Evolutionary conservation across 2,888 invertebrate species (phyloP).

Genomic region (Megastigmus dorsalis): DNA sequence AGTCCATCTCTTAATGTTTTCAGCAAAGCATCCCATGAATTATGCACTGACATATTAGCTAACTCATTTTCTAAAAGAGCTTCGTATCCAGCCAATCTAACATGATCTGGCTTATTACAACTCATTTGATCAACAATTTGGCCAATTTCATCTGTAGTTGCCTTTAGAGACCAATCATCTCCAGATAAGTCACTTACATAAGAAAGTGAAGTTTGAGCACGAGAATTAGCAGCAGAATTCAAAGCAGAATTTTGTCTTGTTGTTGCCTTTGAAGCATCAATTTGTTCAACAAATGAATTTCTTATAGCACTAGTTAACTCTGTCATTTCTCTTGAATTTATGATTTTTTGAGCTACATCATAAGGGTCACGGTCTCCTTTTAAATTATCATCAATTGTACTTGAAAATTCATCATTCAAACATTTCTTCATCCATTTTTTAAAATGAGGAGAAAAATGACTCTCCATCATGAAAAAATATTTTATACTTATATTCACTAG

Average conservation of each 20-base stretch:
- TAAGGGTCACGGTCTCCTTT: conserved; percentile 57
- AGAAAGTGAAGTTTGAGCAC: conserved; percentile 64
- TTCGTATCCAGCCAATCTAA: conserved; percentile 71
- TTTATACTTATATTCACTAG: not conserved
- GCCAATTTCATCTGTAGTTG: conserved; percentile 54
- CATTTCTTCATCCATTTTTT: conserved; percentile 67
- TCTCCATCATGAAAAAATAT: conserved; percentile 58
- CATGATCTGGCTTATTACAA: conserved; percentile 68
- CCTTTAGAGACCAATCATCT: conserved; percentile 66
- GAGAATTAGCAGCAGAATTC: conserved; percentile 54
- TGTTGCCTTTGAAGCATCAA: conserved; percentile 22
- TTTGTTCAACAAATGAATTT: conserved; percentile 56
- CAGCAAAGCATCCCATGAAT: conserved; percentile 63
- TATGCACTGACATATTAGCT: conserved; percentile 55
- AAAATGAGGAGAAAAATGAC: conserved; percentile 60
- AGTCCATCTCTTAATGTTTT: conserved; percentile 66
- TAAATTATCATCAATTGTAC: conserved; percentile 59
- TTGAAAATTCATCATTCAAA: conserved; percentile 66
- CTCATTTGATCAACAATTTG: conserved; percentile 66
- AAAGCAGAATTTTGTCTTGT: conserved; percentile 47
- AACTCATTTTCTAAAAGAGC: conserved; percentile 65
- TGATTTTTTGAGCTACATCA: conserved; percentile 62
- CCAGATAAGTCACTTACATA: conserved; percentile 65
- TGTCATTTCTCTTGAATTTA: conserved; percentile 64
- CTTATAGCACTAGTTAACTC: conserved; percentile 62